A percentile compares a stretch with the other conserved stretches of the same genome.
phyloP scores from a whole-genome alignment of 2,797 vertebrate genomes.

The Kryptolebias ocellatus region DNA sequence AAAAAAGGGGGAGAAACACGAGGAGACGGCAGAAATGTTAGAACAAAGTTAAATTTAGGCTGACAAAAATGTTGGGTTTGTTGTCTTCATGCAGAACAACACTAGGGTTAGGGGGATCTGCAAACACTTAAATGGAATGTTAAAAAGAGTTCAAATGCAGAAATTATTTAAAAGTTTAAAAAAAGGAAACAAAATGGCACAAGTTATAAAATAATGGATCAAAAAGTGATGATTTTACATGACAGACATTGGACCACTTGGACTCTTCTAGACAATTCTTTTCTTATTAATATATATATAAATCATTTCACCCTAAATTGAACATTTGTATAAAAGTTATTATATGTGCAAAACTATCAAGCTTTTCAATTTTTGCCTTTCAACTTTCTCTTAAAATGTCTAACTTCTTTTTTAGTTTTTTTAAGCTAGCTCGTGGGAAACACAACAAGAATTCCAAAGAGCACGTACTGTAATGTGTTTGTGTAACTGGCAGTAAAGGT shows the following conservation, averaged over 20 bases:
- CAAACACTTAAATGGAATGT: slow-evolving; percentile 25
- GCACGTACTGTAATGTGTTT: too few species aligned
- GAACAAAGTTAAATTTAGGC: too few species aligned
- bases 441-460: too few species aligned
- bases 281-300: neutral
- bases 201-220: slow-evolving; percentile 11
- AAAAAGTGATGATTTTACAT: slow-evolving; percentile 15
- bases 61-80: slow-evolving; percentile 5
- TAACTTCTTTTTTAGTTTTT: too few species aligned
- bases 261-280: neutral
- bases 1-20: neutral
- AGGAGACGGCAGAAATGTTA: neutral
- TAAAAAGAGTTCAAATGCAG: slow-evolving; percentile 47
- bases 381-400: too few species aligned
- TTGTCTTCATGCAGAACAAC: slow-evolving; percentile 34
- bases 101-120: slow-evolving; percentile 30
- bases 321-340: too few species aligned
- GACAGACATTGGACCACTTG: slow-evolving; percentile 40
- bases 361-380: too few species aligned
- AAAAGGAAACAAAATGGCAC: neutral
- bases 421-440: too few species aligned
- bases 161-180: neutral
- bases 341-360: too few species aligned
- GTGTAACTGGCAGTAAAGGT: too few species aligned
- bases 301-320: too few species aligned